Evolutionary conservation across 2,888 invertebrate species (phyloP).

Genomic region (Pycnomerus fuliginosus): DNA sequence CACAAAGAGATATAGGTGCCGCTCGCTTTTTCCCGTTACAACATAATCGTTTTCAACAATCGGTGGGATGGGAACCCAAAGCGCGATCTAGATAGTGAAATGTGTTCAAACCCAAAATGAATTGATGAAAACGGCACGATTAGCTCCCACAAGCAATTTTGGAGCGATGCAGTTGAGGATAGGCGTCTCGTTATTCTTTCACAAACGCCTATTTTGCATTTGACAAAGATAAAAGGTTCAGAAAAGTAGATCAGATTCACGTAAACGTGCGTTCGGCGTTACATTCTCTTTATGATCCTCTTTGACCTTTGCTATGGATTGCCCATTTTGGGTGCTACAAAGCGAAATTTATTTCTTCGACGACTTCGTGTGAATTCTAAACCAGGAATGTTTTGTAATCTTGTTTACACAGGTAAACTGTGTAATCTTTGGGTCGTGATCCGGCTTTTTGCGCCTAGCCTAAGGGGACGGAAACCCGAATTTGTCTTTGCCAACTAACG

Average conservation of each 20-base stretch:
- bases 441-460: slow-evolving; percentile 7
- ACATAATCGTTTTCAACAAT: no score
- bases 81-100: no score
- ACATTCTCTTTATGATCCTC: slow-evolving; percentile 37
- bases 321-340: slow-evolving; percentile 34
- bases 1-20: no score
- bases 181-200: slow-evolving; percentile 8
- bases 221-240: slow-evolving; percentile 11
- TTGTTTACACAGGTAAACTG: slow-evolving; percentile 24
- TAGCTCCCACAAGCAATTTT: slow-evolving; percentile 6
- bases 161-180: slow-evolving; percentile 2
- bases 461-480: slow-evolving; percentile 9
- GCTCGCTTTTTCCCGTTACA: no score
- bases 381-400: slow-evolving; percentile 23
- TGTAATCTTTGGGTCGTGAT: slow-evolving; percentile 28
- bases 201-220: slow-evolving; percentile 13
- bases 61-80: no score
- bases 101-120: slow-evolving; percentile 8
- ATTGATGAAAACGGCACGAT: neutral
- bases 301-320: slow-evolving; percentile 33
- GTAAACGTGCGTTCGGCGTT: slow-evolving; percentile 37
- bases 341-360: slow-evolving; percentile 12
- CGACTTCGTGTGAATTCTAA: slow-evolving; percentile 27
- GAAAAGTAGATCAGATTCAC: slow-evolving; percentile 39
- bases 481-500: slow-evolving; percentile 2